phyloP scores from a whole-genome alignment of 2,797 vertebrate genomes.

The Benthosema pterotum region DNA sequence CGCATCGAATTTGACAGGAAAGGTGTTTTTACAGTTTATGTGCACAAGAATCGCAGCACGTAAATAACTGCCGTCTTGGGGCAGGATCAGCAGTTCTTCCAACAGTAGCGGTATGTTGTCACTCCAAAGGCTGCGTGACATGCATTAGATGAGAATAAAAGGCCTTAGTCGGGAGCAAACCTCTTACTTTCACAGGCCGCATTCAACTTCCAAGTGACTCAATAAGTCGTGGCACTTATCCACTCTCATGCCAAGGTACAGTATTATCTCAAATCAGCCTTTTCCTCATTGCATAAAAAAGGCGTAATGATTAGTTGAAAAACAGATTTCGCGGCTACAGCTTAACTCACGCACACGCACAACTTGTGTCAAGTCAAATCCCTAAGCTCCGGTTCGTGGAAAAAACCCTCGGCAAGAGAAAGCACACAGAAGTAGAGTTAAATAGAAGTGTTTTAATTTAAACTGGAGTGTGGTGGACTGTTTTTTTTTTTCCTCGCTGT shows the following conservation, averaged over 20 bases:
- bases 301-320: no score
- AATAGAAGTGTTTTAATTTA: constrained; percentile 82
- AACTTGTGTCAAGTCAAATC: neutral
- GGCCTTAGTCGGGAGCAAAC: neutral
- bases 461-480: constrained; percentile 70
- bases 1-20: no score
- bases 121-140: neutral
- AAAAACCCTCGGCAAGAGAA: no score
- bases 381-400: no score
- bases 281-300: no score
- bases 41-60: neutral
- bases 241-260: no score
- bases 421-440: constrained; percentile 54
- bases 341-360: neutral
- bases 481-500: no score
- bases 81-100: constrained; percentile 40
- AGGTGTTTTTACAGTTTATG: no score
- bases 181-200: constrained; percentile 12
- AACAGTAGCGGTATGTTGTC: constrained; percentile 18
- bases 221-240: no score
- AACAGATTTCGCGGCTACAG: no score
- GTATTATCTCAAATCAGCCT: no score
- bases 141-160: constrained; percentile 24
- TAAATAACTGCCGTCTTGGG: constrained; percentile 13
- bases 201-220: constrained; percentile 16